Evolutionary conservation across 2,113 vertebrate genomes (phyloP), one percentile per base, ranked within the genome.

Genomic region (Ornithorhynchus anatinus): DNA sequence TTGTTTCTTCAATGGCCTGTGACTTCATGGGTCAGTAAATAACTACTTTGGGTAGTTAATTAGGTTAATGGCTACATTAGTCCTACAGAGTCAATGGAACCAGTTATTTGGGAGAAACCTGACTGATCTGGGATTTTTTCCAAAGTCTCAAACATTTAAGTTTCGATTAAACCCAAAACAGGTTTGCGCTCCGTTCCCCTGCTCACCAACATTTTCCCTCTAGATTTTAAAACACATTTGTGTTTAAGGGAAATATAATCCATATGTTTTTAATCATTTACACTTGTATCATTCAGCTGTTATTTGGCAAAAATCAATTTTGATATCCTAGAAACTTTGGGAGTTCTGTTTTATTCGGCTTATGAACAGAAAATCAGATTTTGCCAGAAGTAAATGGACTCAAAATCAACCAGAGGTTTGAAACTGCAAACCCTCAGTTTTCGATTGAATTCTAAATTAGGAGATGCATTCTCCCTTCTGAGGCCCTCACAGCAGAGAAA

Each of bases 1-100:
- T 90, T 50, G 76, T 57, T 63, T 83, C 16, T 42, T 77, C n/a
- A 45, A 44, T 87, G 45, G 20, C 38, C 77, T 82, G 47, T 79
- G 74, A 78, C 38, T 69, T 60, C 72, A 80, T 39, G 68, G 76
- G 51, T 50, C 59, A 76, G 59, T 52, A 80, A 80, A 70, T 77
- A 77, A 66, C 39, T 77, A 67, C 53, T 67, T 87, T 68, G 76
- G 38, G 80, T 59, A 86, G 54, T 69, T 60, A 80, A 62, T 73
- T 86, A 80, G 72, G 72, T 79, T 71, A 75, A 86, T 87, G 80
- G 45, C 53, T 20, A 50, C 59, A 27, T 23, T 22, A 70, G 13
- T 10, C 76, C 72, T 57, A 33, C 40, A 74, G 48, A 2, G 68
- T 2, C 52, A 62, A 75, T 9, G 42, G 69, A 86, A 79, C 51